Percentiles rank a stretch among this genome's conserved stretches.
phyloP scores from a whole-genome alignment of 2,113 vertebrate genomes.

The Bufo gargarizans region DNA sequence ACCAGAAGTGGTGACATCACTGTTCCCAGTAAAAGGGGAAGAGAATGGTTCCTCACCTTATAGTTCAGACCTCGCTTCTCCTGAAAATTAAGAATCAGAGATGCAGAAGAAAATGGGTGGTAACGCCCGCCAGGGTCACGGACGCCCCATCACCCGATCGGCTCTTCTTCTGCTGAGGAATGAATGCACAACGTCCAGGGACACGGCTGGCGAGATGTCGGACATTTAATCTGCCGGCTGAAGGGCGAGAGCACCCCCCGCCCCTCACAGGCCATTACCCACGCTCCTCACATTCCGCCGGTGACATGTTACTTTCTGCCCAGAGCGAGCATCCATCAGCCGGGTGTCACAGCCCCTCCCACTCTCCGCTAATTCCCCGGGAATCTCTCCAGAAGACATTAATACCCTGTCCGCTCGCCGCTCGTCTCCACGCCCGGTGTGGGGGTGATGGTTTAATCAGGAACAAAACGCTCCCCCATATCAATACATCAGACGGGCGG shows the following conservation, averaged over 20 bases:
- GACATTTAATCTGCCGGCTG: neutral
- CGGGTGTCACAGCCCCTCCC: slow-evolving; percentile 2
- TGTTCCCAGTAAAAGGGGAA: neutral
- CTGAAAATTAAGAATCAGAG: too few relatives aligned
- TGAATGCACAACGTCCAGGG: too few relatives aligned
- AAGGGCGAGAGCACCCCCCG: neutral
- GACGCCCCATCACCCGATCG: too few relatives aligned
- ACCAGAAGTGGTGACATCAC: neutral
- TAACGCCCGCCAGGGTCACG: too few relatives aligned
- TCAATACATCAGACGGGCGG: slow-evolving; percentile 8
- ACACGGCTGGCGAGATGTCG: neutral
- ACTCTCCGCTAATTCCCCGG: neutral
- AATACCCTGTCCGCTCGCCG: neutral
- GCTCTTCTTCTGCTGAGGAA: neutral
- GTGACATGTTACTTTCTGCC: slow-evolving; percentile 9
- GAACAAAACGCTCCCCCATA: neutral
- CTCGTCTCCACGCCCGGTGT: neutral
- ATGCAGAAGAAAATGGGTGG: too few relatives aligned
- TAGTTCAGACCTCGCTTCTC: too few relatives aligned
- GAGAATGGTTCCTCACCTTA: too few relatives aligned
- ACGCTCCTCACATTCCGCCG: neutral
- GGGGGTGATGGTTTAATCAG: slow-evolving; percentile 3
- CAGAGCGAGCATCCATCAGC: neutral
- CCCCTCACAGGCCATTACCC: neutral
- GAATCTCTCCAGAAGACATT: slow-evolving; percentile 1